Evolutionary conservation across 1,140 invertebrate species (phyloP), one percentile per base, ranked within the genome.

Genomic region (Microplitis mediator): DNA sequence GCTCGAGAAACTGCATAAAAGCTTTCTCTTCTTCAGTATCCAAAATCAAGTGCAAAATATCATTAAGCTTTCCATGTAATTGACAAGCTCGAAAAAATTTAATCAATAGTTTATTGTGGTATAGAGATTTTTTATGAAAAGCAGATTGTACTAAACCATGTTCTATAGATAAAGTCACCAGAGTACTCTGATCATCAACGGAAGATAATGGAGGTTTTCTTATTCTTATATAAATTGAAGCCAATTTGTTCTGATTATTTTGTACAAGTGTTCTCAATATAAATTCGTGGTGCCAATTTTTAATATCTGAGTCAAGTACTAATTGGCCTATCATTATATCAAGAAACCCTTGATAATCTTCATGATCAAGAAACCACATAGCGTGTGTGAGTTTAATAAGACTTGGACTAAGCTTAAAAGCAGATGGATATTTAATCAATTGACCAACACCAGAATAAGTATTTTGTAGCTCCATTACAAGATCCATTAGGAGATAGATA

Each of bases 351-450:
- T 89, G 84, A 77, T 89, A 93, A 79, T 95, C 91, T 74, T 92
- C 91, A 74, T 95, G 93, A 85, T 97, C 95, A 9, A 97, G 85
- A 63, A 93, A 88, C 94, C 95, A 97, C 80, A 96, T 93, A 0
- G 93, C 94, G 78, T 95, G 93, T 1, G 93, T 91, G 0, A 94
- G 88, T 81, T 94, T 94, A 3, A 93, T 91, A 1, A 92, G 79
- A 23, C 90, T 92, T 45, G 90, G 90, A 69, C 89, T 92, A 9
- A 94, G 80, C 62, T 91, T 90, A 75, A 96, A 95, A 52, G 92
- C 90, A 0, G 91, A 90, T 4, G 93, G 92, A 84, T 95, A 95
- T 74, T 92, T 91, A 69, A 93, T 91, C 4, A 95, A 80, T 63
- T 91, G 87, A 74, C 92, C 89, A 0, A 91, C 88, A 50, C 91